Evolutionary conservation across 1,140 invertebrate species (phyloP).

Genomic region (Eulimnadia texana): DNA sequence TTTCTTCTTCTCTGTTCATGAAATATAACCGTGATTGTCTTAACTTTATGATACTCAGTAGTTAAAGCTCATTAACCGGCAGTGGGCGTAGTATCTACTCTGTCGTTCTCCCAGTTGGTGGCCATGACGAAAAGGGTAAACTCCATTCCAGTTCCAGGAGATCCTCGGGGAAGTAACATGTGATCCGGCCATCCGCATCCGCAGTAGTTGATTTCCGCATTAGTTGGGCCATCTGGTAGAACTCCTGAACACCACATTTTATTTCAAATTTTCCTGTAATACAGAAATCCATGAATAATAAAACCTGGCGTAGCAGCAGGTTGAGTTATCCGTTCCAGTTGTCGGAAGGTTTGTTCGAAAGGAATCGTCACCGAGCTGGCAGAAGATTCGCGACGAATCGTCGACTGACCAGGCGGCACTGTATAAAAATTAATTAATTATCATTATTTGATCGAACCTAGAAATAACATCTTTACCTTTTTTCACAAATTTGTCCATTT

Average conservation of each 20-base stretch:
- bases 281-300: no score
- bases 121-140: slow-evolving; percentile 67
- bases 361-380: slow-evolving; percentile 46
- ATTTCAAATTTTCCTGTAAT: no score
- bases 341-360: slow-evolving; percentile 40
- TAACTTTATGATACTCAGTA: not conserved
- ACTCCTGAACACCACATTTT: not conserved
- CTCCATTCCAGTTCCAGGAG: slow-evolving; percentile 39
- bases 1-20: no score
- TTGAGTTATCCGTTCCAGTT: slow-evolving; percentile 25
- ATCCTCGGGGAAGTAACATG: slow-evolving; percentile 62
- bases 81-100: slow-evolving; percentile 17
- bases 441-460: no score
- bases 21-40: not conserved
- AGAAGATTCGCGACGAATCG: slow-evolving; percentile 45
- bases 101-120: slow-evolving; percentile 55
- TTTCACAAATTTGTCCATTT: slow-evolving; percentile 57
- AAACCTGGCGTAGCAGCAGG: not conserved
- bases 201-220: slow-evolving; percentile 15
- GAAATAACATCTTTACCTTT: slow-evolving; percentile 28
- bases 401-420: slow-evolving; percentile 48
- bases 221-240: not conserved
- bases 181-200: slow-evolving; percentile 55
- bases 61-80: not conserved
- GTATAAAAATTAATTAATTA: no score